Conservation (phyloP, 2,797 vertebrate genomes). For the Sebastes ruberrimus region DNA sequence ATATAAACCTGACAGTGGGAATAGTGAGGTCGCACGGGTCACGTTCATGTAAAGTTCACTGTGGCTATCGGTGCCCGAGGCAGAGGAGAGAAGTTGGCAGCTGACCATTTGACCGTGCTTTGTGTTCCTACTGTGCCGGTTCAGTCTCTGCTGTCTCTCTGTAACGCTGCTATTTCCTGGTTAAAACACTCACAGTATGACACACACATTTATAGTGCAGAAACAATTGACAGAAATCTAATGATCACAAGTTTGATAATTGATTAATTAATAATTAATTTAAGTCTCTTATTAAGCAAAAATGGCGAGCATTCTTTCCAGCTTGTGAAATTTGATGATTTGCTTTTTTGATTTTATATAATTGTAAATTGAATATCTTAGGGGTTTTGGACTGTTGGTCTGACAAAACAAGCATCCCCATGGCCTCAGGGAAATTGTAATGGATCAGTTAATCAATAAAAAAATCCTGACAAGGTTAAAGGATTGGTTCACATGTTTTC, state of each 20-base stretch:
- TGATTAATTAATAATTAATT: not conserved
- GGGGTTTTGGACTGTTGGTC: not conserved
- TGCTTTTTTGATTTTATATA: not conserved
- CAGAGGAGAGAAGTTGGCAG: conserved; percentile 25
- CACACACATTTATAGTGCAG: not conserved
- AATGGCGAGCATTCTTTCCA: not conserved
- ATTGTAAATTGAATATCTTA: not conserved
- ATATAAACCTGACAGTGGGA: conserved; percentile 36
- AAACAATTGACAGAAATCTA: not conserved
- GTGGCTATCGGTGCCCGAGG: conserved; percentile 41
- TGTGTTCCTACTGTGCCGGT: conserved; percentile 3
- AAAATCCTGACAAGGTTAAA: not conserved
- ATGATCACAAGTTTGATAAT: not conserved
- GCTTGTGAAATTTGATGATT: not conserved
- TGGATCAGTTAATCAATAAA: not conserved
- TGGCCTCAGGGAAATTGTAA: not conserved
- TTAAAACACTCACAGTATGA: not conserved
- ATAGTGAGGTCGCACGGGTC: conserved; percentile 35
- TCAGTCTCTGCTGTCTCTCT: conserved; percentile 17
- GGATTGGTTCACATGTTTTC: not conserved
- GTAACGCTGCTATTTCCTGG: not conserved
- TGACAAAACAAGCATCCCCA: not conserved
- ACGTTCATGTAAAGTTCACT: conserved; percentile 66
- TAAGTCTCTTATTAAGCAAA: not conserved
- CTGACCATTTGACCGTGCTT: conserved; percentile 52